phyloP scores from a whole-genome alignment of 2,888 invertebrate species.

The Epiblema foenella region DNA sequence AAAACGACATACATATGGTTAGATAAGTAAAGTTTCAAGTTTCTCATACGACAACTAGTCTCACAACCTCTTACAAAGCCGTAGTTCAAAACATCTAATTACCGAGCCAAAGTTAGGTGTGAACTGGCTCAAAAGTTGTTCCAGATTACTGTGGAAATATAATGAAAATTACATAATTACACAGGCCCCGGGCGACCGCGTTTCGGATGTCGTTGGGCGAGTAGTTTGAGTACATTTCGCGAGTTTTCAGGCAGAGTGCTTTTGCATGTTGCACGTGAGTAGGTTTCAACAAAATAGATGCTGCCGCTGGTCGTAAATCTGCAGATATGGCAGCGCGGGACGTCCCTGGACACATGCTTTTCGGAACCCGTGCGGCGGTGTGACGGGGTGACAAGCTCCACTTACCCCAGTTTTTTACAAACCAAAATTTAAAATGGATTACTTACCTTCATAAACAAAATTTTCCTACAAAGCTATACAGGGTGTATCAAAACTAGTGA shows the following conservation, averaged over 20 bases:
- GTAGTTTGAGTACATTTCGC: slow-evolving; percentile 64
- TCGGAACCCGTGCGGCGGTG: slow-evolving; percentile 47
- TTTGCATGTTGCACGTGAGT: slow-evolving; percentile 74
- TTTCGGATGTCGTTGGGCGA: slow-evolving; percentile 55
- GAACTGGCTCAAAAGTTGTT: slow-evolving; percentile 35
- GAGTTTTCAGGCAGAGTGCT: slow-evolving; percentile 74
- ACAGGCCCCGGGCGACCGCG: slow-evolving; percentile 51
- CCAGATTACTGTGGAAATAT: slow-evolving; percentile 49
- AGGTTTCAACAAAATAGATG: slow-evolving; percentile 73
- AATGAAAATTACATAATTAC: slow-evolving; percentile 66
- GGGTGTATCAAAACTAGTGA: too few relatives aligned
- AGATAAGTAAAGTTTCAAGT: not conserved
- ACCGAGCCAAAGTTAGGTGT: slow-evolving; percentile 28
- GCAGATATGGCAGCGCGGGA: slow-evolving; percentile 63
- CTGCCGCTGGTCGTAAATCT: slow-evolving; percentile 68
- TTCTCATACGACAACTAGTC: not conserved
- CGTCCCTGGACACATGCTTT: slow-evolving; percentile 63
- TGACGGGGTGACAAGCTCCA: slow-evolving; percentile 5
- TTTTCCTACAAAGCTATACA: too few relatives aligned
- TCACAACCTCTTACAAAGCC: slow-evolving; percentile 10
- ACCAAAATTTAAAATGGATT: too few relatives aligned
- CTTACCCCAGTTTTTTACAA: too few relatives aligned
- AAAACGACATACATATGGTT: not conserved
- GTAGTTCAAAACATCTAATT: slow-evolving; percentile 24
- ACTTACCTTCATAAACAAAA: too few relatives aligned